These are phyloP conservation scores for Triops longicaudatus DNA, from an alignment of 1,140 invertebrate species.

Conservation along the genomic window DNA sequence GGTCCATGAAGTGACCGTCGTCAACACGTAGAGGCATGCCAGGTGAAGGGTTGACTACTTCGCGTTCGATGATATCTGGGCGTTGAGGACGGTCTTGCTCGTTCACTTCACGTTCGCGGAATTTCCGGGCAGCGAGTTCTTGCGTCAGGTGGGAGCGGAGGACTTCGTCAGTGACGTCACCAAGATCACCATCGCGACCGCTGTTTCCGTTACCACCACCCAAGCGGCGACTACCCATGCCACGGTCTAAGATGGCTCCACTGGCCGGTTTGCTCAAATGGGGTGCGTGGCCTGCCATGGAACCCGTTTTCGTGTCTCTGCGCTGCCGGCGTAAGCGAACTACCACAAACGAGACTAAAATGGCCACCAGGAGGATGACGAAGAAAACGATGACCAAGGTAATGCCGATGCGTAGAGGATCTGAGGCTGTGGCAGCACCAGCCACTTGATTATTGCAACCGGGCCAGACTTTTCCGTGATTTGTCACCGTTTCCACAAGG, in stretches of 20 bases:
- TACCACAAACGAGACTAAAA: conserved; percentile 78
- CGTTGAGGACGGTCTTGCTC: conserved; percentile 53
- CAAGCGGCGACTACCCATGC: conserved; percentile 12
- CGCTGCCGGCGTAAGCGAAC: conserved; percentile 74
- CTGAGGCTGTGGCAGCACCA: conserved; percentile 58
- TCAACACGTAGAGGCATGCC: conserved; percentile 38
- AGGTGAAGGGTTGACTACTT: conserved; percentile 70
- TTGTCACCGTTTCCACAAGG: conserved; percentile 58
- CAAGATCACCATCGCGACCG: conserved; percentile 35
- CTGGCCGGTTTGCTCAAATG: conserved; percentile 2
- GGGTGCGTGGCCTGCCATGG: conserved; percentile 3
- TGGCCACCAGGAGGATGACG: conserved; percentile 74
- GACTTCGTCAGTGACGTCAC: conserved; percentile 39
- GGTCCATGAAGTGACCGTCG: conserved; percentile 42
- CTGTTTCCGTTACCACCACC: conserved; percentile 33
- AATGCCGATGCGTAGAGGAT: conserved; percentile 80
- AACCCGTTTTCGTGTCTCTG: conserved; percentile 57
- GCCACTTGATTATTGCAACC: conserved; percentile 58
- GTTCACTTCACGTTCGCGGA: conserved; percentile 69
- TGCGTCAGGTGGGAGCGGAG: conserved; percentile 49
- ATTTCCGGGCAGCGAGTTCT: conserved; percentile 55
- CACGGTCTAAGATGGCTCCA: conserved; percentile 14
- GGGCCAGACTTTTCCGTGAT: conserved; percentile 56
- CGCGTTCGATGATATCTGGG: conserved; percentile 86
- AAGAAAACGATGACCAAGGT: conserved; percentile 91